Evolutionary conservation across 2,797 vertebrate genomes (phyloP), one percentile per base, ranked within the genome.

Genomic region (Gobio occitaniae): DNA sequence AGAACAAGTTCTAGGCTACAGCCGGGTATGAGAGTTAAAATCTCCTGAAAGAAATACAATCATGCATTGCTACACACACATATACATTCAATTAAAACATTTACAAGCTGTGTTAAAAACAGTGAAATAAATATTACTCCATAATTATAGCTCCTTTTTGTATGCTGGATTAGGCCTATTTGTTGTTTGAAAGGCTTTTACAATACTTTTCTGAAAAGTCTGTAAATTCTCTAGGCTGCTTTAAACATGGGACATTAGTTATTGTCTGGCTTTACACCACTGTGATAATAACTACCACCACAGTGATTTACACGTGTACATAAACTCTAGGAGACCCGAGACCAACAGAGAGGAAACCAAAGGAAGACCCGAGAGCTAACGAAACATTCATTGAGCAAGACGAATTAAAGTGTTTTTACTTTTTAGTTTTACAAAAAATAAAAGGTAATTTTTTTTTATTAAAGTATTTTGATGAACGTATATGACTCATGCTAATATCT

Each of bases 241-340:
- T 76, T 56, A 4, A 54, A 21, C 29, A 54, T 3, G 9, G 3
- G n/a, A 11, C 17, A 36, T 38, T 15, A 36, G 77, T 87, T 87
- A 56, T 84, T 75, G 86, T 79, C 52, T 48, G 50, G 72, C 8
- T 8, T 1, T 80, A 41, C 9, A 8, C 32, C 41, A 80, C 48
- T 84, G 86, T 87, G 82, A 11, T 8, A 25, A 21, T 8, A 25
- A 21, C 38, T n/a, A 19, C 68, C 0, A 21, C 68, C 82, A 80
- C 79, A 0, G 38, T 70, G 79, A 54, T 80, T 54, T 80, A 7
- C 48, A 41, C 50, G 2, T 69, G 19, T n/a, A 41, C 65, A 80
- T 16, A 80, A 69, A 70, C 65, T 25, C 4, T 17, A 8, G 41
- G 52, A 44, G 8, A 29, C 54, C 21, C 13, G 21, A 78, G 21